phyloP scores from a whole-genome alignment of 2,113 vertebrate genomes.

The Rynchops niger region DNA sequence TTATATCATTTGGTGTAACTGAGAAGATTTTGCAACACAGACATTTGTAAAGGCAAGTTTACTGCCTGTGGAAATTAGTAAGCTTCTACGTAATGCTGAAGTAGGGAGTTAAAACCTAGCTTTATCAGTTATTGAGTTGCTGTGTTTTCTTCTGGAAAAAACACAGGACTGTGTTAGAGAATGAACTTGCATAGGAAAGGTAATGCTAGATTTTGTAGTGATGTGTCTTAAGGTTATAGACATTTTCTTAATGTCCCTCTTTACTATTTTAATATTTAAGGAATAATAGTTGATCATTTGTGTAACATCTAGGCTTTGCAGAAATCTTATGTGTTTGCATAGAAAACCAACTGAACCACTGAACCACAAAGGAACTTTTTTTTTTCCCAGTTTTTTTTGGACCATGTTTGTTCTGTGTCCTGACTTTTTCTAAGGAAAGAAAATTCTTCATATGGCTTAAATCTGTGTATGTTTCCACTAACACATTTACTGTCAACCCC shows the following conservation, averaged over 20 bases:
- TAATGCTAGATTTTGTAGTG: not conserved
- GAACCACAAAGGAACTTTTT: not conserved
- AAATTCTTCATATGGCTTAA: not conserved
- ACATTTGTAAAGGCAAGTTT: not conserved
- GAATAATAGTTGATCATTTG: not conserved
- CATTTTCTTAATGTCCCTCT: not conserved
- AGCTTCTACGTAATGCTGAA: not conserved
- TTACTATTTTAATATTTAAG: not conserved
- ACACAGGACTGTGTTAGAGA: not conserved
- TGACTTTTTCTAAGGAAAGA: not conserved
- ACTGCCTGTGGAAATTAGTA: not conserved
- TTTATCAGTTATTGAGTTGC: not conserved
- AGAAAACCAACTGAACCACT: not conserved
- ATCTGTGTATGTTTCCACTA: not conserved
- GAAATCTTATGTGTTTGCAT: not conserved
- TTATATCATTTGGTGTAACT: not conserved
- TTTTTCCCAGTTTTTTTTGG: not conserved
- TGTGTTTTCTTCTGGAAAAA: not conserved
- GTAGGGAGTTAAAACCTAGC: not conserved
- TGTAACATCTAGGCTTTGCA: not conserved
- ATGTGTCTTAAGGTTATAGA: not conserved
- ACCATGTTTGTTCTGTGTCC: not conserved
- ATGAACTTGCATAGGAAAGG: not conserved
- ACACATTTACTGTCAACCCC: not conserved
- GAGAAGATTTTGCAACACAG: not conserved